Evolutionary conservation across 2,113 vertebrate species (phyloP).

Genomic region (Spermophilus dauricus): DNA sequence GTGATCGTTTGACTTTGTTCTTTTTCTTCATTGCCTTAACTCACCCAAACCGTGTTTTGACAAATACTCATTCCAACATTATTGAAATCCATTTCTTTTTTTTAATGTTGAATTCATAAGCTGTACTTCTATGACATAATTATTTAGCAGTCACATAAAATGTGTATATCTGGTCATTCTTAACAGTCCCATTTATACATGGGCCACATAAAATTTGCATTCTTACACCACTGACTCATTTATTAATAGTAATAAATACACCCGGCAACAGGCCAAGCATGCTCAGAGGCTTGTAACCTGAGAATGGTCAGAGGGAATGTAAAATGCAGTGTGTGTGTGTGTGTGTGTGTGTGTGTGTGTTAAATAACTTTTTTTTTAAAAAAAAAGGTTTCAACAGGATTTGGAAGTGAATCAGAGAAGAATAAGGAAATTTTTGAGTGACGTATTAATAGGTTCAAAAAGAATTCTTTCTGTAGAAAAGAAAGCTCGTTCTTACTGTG

Average conservation of each 20-base stretch:
- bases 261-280: slow-evolving; percentile 80
- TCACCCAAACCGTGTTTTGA: slow-evolving; percentile 81
- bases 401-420: background rate
- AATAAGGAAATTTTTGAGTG: slow-evolving; percentile 12
- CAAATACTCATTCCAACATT: slow-evolving; percentile 69
- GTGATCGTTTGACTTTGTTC: slow-evolving; percentile 35
- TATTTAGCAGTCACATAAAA: slow-evolving; percentile 87
- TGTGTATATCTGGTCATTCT: slow-evolving; percentile 86
- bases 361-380: background rate
- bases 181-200: slow-evolving; percentile 87
- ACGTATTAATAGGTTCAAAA: slow-evolving; percentile 59
- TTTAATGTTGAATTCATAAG: slow-evolving; percentile 80
- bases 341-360: slow-evolving; percentile 68
- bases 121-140: slow-evolving; percentile 69
- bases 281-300: slow-evolving; percentile 84
- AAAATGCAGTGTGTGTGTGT: slow-evolving; percentile 73
- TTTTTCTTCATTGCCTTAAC: slow-evolving; percentile 67
- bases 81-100: slow-evolving; percentile 76
- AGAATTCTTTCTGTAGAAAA: slow-evolving; percentile 58
- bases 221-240: slow-evolving; percentile 86
- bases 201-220: slow-evolving; percentile 86
- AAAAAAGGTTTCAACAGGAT: background rate
- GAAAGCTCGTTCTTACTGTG: slow-evolving; percentile 39
- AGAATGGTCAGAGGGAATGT: slow-evolving; percentile 71
- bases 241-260: slow-evolving; percentile 89